These are phyloP conservation scores for Octopus bimaculoides DNA, from an alignment of 1,140 invertebrate species.

Conservation along the genomic window DNA sequence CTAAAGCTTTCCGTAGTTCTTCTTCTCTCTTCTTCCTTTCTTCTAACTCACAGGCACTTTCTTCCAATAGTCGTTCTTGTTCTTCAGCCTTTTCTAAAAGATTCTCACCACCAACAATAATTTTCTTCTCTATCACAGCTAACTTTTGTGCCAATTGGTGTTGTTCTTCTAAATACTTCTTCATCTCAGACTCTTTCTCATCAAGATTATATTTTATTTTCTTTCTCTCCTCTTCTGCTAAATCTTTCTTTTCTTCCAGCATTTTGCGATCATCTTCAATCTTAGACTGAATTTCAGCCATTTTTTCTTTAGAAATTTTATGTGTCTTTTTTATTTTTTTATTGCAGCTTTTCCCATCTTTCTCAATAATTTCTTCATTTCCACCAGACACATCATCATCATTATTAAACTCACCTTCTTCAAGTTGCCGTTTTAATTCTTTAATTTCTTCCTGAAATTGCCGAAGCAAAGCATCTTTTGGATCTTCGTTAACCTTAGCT, in stretches of 20 bases:
- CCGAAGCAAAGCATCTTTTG: constrained; percentile 92
- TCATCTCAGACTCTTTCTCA: constrained; percentile 60
- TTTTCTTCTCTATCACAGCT: constrained; percentile 87
- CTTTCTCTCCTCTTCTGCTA: constrained; percentile 70
- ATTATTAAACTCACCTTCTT: constrained; percentile 59
- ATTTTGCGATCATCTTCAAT: constrained; percentile 60
- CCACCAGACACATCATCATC: constrained; percentile 29
- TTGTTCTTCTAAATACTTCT: constrained; percentile 62
- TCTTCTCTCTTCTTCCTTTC: constrained; percentile 78
- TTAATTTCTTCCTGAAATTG: constrained; percentile 97
- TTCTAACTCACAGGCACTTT: constrained; percentile 86
- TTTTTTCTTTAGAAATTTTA: constrained; percentile 57
- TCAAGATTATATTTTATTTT: constrained; percentile 61
- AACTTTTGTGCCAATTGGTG: constrained; percentile 77
- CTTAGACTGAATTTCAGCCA: constrained; percentile 58
- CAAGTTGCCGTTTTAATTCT: constrained; percentile 81
- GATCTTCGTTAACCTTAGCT: constrained; percentile 95
- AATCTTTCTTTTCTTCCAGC: constrained; percentile 60
- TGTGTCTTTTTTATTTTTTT: constrained; percentile 36
- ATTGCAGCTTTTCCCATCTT: constrained; percentile 45
- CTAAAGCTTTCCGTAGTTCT: constrained; percentile 68
- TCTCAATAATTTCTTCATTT: constrained; percentile 47
- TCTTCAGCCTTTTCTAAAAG: constrained; percentile 94
- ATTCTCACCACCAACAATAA: constrained; percentile 97
- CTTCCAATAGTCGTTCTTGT: constrained; percentile 86